Conservation (phyloP, 1,140 invertebrate genomes). For the Leptonema lineaticorne region DNA sequence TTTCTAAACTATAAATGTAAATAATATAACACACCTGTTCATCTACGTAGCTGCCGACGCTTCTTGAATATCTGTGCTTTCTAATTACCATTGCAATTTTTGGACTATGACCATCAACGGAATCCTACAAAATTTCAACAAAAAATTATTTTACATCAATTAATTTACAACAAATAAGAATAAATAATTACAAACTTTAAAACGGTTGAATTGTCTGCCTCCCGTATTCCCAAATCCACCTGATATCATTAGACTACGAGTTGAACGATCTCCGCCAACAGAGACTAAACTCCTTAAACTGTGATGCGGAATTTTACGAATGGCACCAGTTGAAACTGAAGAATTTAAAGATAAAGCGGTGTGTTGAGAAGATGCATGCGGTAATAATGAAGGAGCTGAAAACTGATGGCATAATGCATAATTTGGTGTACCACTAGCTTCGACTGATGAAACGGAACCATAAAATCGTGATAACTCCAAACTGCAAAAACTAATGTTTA, state of each 20-base stretch:
- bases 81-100: slow-evolving; percentile 45
- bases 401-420: slow-evolving; percentile 15
- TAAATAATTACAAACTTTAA: slow-evolving; percentile 47
- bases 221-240: slow-evolving; percentile 41
- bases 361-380: not conserved
- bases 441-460: slow-evolving; percentile 34
- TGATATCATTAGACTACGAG: slow-evolving; percentile 7
- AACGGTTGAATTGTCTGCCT: slow-evolving; percentile 51
- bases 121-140: slow-evolving; percentile 48
- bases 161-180: not conserved
- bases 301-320: slow-evolving; percentile 49
- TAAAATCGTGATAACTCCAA: slow-evolving; percentile 30
- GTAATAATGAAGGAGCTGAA: slow-evolving; percentile 1
- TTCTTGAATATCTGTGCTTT: slow-evolving; percentile 51
- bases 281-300: slow-evolving; percentile 52
- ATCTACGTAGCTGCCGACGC: slow-evolving; percentile 53
- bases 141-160: not conserved
- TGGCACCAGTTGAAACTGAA: slow-evolving; percentile 25
- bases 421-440: slow-evolving; percentile 40
- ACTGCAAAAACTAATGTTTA: slow-evolving; percentile 21
- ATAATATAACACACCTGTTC: slow-evolving; percentile 50
- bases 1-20: not conserved
- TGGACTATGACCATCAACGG: slow-evolving; percentile 49
- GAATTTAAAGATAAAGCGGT: slow-evolving; percentile 6
- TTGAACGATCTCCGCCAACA: slow-evolving; percentile 42